Evolutionary conservation across 2,797 vertebrate species (phyloP), one percentile per base, ranked within the genome.

Genomic region (Pseudochromis fuscus): DNA sequence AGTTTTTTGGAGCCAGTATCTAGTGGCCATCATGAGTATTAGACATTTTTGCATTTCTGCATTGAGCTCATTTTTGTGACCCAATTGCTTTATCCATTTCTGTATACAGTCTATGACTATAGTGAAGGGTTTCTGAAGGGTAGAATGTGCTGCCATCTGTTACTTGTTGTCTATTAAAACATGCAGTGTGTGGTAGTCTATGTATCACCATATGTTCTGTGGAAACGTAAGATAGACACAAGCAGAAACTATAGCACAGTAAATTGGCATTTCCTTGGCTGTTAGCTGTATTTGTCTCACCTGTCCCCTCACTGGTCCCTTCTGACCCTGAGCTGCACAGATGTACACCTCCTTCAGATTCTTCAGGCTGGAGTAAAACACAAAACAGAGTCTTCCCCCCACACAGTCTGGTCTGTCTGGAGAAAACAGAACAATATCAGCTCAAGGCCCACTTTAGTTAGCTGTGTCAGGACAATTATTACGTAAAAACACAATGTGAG

Each of bases 291-390:
- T 49, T 9, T 16, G 75, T 89, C 89, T 92, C 89, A 98, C 98
- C 95, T 99, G 97, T 72, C 98, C 98, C 80, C 96, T 95, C 53
- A 98, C 95, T 7, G 95, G 92, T 60, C 92, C 94, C 23, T 82
- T 84, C 72, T 94, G 84, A 84, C 94, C 95, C 65, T 90, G 72
- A 23, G 87, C 56, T 2, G 96, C 93, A 57, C 93, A 95, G 72
- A 99, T 92, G 10, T 96, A 96, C 1, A 99, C 95, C 87, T 99
- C 98, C 88, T 98, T 99, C 80, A 96, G 82, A 64, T 99, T 99
- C 91, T 96, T 98, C 85, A 98, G 77, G 75, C 95, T 95, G 1
- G 97, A 98, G 82, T 97, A 97, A 92, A 99, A 99, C 53, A 94
- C 94, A 63, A 99, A 99, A 0, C 93, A 93, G 18, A 99, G 93